Base-by-base conservation (phyloP, 1,140 invertebrate species). In the Grapholita molesta region DNA sequence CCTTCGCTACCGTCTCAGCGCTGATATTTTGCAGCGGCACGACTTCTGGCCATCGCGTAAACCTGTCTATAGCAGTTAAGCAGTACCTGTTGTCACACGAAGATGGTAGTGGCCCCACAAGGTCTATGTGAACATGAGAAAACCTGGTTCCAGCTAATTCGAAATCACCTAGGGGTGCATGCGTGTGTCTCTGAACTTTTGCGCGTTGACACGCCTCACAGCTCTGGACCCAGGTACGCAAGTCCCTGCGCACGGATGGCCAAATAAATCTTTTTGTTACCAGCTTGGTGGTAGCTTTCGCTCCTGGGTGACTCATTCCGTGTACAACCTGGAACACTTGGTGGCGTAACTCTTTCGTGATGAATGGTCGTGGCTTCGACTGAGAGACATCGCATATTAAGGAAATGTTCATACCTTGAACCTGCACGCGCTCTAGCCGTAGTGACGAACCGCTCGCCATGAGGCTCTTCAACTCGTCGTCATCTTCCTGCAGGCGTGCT, bases 21-120 rank as follows among this genome's bases (percentile, higher is more conserved):
- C 74, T 73, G 0, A 85, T 87, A 28, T 92, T 83, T 11, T 67
- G 25, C 88, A 86, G 93, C 9, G 32, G 32, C 32, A 7, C 8
- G 1, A 9, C 32, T 9, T 32, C 32, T 7, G 32, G 8, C 32
- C 32, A 32, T 7, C 87, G 69, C 2, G 92, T 89, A 69, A 80
- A 92, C 18, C 84, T 70, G 7, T 66, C 65, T 0, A 42, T 32
- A 2, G 32, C 32, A 8, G 32, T 32, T 0, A 32, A 2, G 8
- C 32, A 32, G 32, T 32, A 32, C 0, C 2, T 8, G 8, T 9
- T 9, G 1, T 9, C 32, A 5, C 11, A 9, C 0, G 0, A 9
- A 0, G 2, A 9, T 32, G 32, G 32, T 5, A 32, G 11, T 0
- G 32, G 32, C 11, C 32, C 32, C 0, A 32, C 5, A 0, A 32